phyloP scores from a whole-genome alignment of 2,888 invertebrate species.

The Oscheius sp. region DNA sequence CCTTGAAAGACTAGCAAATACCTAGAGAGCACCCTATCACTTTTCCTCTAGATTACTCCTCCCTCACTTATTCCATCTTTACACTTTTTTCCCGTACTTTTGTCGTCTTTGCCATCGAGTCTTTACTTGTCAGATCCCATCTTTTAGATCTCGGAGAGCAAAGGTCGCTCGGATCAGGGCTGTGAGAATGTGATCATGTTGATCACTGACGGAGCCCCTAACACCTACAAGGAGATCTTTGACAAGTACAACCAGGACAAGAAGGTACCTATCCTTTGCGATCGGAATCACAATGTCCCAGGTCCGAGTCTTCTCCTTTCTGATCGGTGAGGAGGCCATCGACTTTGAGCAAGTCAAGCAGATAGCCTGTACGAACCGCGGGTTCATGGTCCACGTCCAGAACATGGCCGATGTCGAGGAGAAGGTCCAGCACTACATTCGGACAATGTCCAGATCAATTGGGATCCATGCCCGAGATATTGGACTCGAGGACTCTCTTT shows the following conservation, averaged over 20 bases:
- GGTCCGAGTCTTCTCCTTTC: conserved; percentile 95
- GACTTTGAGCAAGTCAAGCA: conserved; percentile 85
- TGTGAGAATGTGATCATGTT: conserved; percentile 99
- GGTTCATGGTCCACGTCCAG: conserved; percentile 88
- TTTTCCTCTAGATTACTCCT: background rate
- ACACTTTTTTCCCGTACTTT: background rate
- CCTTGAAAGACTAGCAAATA: too few relatives aligned
- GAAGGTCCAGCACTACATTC: conserved; percentile 92
- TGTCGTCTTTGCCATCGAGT: conserved; percentile 1
- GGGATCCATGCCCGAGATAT: conserved; percentile 82
- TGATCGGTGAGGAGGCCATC: conserved; percentile 92
- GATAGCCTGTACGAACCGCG: conserved; percentile 99
- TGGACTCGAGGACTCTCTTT: conserved; percentile 83
- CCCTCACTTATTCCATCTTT: background rate
- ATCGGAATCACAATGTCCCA: conserved; percentile 75
- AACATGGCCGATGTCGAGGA: conserved; percentile 97
- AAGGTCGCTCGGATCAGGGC: conserved; percentile 74
- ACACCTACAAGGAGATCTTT: conserved; percentile 91
- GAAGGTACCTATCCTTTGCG: conserved; percentile 65
- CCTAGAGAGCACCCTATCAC: background rate
- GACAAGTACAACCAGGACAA: conserved; percentile 87
- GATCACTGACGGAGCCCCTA: conserved; percentile 97
- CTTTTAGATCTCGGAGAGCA: conserved; percentile 24
- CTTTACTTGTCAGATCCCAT: background rate
- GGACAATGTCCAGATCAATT: conserved; percentile 94